phyloP scores from a whole-genome alignment of 2,888 invertebrate genomes.

The Lepidochitona cinerea region DNA sequence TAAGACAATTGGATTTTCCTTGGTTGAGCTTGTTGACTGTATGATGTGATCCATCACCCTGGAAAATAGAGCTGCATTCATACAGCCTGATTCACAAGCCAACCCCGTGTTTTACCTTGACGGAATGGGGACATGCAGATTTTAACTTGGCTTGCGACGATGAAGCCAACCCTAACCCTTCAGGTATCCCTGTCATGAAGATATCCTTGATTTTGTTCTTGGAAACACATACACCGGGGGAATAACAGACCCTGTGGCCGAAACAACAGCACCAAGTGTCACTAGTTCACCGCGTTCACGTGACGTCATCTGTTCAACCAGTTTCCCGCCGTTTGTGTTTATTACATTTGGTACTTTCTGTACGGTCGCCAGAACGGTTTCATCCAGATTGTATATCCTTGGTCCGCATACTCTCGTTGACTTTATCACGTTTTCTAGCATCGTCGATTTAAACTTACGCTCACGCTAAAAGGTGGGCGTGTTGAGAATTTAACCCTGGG shows the following conservation, averaged over 20 bases:
- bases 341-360: conserved; percentile 3
- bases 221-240: conserved; percentile 26
- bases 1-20: conserved; percentile 19
- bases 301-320: conserved; percentile 23
- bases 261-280: conserved; percentile 17
- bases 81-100: conserved; percentile 24
- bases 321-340: conserved; percentile 7
- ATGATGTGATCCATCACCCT: conserved; percentile 15
- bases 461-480: too few species aligned
- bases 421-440: not conserved
- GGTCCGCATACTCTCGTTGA: not conserved
- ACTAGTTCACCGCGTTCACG: conserved; percentile 21
- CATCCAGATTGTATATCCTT: not conserved
- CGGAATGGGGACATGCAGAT: too few species aligned
- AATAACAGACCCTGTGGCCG: conserved; percentile 15
- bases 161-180: too few species aligned
- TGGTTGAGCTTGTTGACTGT: not conserved
- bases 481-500: too few species aligned
- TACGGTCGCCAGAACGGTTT: conserved; percentile 3
- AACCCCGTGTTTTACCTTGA: too few species aligned
- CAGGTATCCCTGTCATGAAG: conserved; percentile 11
- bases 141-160: too few species aligned
- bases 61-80: conserved; percentile 18
- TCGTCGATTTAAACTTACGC: not conserved
- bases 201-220: conserved; percentile 11